phyloP scores from a whole-genome alignment of 2,797 vertebrate species.

The Acrocephalus scirpaceus region DNA sequence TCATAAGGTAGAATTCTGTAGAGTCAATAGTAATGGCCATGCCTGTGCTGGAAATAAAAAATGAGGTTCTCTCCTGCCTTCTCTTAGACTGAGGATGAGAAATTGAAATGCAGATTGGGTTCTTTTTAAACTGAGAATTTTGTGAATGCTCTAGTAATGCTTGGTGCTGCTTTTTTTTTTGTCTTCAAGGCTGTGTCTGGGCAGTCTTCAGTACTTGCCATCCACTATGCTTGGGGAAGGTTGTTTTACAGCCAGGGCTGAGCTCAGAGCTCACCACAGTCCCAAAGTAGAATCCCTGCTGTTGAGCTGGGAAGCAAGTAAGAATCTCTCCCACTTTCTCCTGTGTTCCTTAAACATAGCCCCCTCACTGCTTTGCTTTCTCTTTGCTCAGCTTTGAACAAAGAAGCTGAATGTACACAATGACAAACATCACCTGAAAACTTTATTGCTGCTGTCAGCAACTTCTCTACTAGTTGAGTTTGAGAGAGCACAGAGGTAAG shows the following conservation, averaged over 20 bases:
- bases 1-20: not conserved
- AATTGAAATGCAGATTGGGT: not conserved
- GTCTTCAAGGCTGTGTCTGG: not conserved
- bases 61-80: not conserved
- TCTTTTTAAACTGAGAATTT: not conserved
- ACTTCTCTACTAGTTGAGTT: slow-evolving; percentile 3
- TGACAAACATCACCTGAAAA: not conserved
- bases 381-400: not conserved
- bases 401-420: not conserved
- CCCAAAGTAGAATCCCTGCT: not conserved
- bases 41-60: not conserved
- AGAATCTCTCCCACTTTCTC: not conserved
- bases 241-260: not conserved
- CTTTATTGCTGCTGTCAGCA: slow-evolving; percentile 32
- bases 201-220: not conserved
- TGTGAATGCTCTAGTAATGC: not conserved
- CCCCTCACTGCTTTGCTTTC: not conserved
- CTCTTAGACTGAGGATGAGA: not conserved
- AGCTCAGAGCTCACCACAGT: not conserved
- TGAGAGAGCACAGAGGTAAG: not conserved
- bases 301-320: not conserved
- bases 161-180: not conserved
- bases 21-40: not conserved
- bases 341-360: not conserved
- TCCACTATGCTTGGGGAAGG: not conserved